Base-by-base conservation (phyloP, 2,113 vertebrate genomes). In the Notothenia rossii region DNA sequence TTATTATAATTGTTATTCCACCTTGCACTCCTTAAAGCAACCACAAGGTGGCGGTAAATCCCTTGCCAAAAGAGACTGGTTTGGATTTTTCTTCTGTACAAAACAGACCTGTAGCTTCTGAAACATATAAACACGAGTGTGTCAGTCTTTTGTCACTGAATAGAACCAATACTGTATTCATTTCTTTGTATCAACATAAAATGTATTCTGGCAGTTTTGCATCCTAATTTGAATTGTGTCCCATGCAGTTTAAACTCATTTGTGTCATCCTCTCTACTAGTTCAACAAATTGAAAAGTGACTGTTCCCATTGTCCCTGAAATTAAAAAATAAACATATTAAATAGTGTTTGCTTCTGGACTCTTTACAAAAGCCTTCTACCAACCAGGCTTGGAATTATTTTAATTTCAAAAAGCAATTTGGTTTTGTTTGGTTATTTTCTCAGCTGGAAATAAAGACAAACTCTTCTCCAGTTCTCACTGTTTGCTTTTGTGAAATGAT, bases 41-140 rank as follows among this genome's bases (percentile, higher is more conserved):
- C 91, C 92, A 91, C 90, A 89, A 86, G 92, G 76, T 93, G 92
- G 92, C 25, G 66, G 73, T 91, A 89, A 80, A 85, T 56, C 45
- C 85, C 60, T 75, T 18, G 6, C 5, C 36, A 40, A 36, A 36
- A 36, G 36, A 60, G 2, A 68, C 18, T 43, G 1, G 12, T 54
- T 55, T 29, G 1, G 10, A 59, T 55, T 29, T 66, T 22, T 13
- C 9, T 71, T 70, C 43, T 25, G 25, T 17, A 10, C 4, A 73
- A 56, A 64, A 22, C 15, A 53, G 46, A 65, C 65, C 12, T 20
- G 10, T 18, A 17, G 53, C 33, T 60, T 62, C 40, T 60, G 14
- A 64, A 64, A 68, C 0, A 8, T 12, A 3, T 8, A 10, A 7
- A 3, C 53, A 45, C 29, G 2, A 20, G 5, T 40, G 5, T 40